Conservation (phyloP, 2,888 invertebrate species). For the Artemia sinica region DNA sequence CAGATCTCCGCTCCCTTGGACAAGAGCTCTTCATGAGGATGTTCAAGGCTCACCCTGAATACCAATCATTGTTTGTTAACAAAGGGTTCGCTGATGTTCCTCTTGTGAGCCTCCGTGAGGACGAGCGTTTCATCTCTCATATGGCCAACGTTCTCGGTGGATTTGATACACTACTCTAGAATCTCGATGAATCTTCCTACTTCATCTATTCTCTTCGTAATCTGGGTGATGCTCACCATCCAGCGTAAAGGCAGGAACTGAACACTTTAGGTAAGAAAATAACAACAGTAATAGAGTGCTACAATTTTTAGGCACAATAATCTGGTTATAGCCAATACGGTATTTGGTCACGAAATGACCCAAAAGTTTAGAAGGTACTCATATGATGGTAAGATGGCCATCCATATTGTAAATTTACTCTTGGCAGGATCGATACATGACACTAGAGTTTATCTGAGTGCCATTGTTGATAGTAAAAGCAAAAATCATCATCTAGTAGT, state of each 20-base stretch:
- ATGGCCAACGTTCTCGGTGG: constrained; percentile 10
- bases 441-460: too few species aligned
- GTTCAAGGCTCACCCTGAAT: background rate
- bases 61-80: background rate
- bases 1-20: background rate
- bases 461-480: too few species aligned
- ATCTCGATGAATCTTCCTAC: background rate
- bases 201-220: constrained; percentile 7
- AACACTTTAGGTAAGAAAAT: background rate
- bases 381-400: too few species aligned
- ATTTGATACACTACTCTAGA: background rate
- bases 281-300: too few species aligned
- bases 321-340: too few species aligned
- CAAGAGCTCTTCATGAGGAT: constrained; percentile 9
- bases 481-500: too few species aligned
- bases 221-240: background rate
- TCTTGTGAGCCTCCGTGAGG: background rate
- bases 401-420: too few species aligned
- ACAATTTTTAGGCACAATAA: too few species aligned
- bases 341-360: too few species aligned
- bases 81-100: constrained; percentile 11
- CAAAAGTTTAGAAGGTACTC: too few species aligned
- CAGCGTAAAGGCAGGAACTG: background rate
- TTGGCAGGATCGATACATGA: too few species aligned
- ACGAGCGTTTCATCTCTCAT: background rate